These are phyloP conservation scores for Cromileptes altivelis DNA, from an alignment of 2,113 vertebrate genomes.

Conservation along the genomic window DNA sequence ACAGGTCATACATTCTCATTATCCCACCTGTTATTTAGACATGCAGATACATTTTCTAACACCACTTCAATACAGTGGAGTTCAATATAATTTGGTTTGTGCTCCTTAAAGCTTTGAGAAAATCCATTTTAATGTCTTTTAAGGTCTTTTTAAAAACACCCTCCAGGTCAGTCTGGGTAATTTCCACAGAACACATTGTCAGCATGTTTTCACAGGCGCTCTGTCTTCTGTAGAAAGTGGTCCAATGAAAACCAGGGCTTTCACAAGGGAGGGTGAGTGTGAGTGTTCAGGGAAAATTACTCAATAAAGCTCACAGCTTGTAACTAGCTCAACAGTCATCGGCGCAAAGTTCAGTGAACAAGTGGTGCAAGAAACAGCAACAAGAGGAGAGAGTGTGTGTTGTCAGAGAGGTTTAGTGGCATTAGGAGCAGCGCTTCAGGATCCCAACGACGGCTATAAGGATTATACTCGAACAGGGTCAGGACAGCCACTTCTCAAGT, in stretches of 20 bases:
- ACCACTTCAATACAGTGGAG: background rate
- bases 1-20: background rate
- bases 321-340: slow-evolving; percentile 59
- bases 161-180: background rate
- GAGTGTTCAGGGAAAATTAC: slow-evolving; percentile 50
- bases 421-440: background rate
- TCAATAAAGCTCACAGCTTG: slow-evolving; percentile 58
- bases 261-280: slow-evolving; percentile 7
- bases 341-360: slow-evolving; percentile 75
- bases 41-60: background rate
- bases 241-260: background rate
- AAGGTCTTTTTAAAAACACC: background rate
- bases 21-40: background rate
- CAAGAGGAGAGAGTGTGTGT: background rate
- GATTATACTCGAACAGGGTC: slow-evolving; percentile 1
- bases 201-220: background rate
- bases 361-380: slow-evolving; percentile 47
- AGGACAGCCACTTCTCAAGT: background rate
- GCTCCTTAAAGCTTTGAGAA: background rate
- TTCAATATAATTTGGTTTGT: background rate
- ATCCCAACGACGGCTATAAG: background rate
- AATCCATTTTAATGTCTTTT: background rate
- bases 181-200: background rate
- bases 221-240: background rate
- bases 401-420: background rate